A percentile compares a stretch with the other conserved stretches of the same genome.
Evolutionary conservation across 2,797 vertebrate genomes (phyloP).

Genomic region (Rhabdomys pumilio): DNA sequence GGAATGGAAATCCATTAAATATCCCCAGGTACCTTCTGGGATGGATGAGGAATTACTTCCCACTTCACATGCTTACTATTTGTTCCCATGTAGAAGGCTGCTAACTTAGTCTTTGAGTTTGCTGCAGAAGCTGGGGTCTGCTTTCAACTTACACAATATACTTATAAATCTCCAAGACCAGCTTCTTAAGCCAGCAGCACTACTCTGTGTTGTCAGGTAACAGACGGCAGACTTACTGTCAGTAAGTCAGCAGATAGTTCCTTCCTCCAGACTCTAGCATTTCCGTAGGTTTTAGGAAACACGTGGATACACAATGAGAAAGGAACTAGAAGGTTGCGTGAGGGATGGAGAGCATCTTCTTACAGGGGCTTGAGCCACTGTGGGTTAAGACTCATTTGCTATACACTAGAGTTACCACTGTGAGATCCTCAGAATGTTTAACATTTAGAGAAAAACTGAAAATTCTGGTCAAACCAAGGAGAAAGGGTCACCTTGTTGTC

Average conservation of each 20-base stretch:
- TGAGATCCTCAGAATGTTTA: background rate
- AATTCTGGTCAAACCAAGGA: background rate
- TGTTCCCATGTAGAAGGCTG: background rate
- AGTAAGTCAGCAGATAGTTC: background rate
- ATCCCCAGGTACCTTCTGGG: background rate
- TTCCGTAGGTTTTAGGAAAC: background rate
- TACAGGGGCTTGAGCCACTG: background rate
- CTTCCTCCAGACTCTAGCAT: background rate
- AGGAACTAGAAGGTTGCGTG: background rate
- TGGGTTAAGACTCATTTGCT: background rate
- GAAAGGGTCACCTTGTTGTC: background rate
- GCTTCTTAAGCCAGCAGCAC: background rate
- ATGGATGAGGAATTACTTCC: background rate
- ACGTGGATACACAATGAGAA: background rate
- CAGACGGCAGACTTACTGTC: background rate
- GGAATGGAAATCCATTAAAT: background rate
- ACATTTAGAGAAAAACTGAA: slow-evolving; percentile 10
- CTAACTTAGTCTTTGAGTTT: background rate
- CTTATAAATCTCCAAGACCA: background rate
- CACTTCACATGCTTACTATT: background rate
- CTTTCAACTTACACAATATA: background rate
- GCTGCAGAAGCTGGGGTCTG: background rate
- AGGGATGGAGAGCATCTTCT: background rate
- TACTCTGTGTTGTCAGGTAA: background rate
- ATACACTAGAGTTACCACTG: background rate